These are phyloP conservation scores for Lagocephalus sceleratus DNA, from an alignment of 2,797 vertebrate genomes.

Conservation along the genomic window DNA sequence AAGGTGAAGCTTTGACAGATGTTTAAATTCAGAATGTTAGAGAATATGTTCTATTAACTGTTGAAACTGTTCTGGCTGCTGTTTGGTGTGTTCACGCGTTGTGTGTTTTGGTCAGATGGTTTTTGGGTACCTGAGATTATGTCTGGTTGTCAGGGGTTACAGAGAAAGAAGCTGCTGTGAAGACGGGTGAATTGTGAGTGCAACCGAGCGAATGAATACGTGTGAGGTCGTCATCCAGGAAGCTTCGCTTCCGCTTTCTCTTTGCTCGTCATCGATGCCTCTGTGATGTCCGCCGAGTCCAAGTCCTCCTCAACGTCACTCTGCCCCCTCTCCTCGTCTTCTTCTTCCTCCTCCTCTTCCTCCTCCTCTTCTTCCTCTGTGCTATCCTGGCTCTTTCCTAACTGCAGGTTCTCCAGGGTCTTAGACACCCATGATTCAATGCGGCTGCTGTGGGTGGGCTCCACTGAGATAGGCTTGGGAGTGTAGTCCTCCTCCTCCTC, in stretches of 20 bases:
- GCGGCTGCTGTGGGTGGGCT: conserved; percentile 90
- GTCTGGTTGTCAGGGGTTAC: conserved; percentile 63
- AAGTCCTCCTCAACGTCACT: conserved; percentile 88
- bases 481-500: conserved; percentile 93
- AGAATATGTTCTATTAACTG: background rate
- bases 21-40: background rate
- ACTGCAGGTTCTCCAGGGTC: conserved; percentile 95
- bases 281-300: conserved; percentile 76
- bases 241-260: conserved; percentile 61
- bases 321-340: conserved; percentile 76
- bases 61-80: conserved; percentile 25
- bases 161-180: conserved; percentile 62
- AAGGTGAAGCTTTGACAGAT: too few relatives aligned
- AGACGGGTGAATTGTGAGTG: conserved; percentile 14
- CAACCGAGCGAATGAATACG: conserved; percentile 1
- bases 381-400: conserved; percentile 86
- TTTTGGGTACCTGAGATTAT: conserved; percentile 85
- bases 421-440: conserved; percentile 98
- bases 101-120: conserved; percentile 49
- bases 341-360: conserved; percentile 78
- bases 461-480: conserved; percentile 89
- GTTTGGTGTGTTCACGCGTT: conserved; percentile 11
- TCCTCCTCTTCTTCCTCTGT: conserved; percentile 86
- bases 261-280: conserved; percentile 66
- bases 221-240: conserved; percentile 48